These are phyloP conservation scores for Drosophila multiciliata DNA, from an alignment of 2,888 invertebrate genomes.

Conservation along the genomic window DNA sequence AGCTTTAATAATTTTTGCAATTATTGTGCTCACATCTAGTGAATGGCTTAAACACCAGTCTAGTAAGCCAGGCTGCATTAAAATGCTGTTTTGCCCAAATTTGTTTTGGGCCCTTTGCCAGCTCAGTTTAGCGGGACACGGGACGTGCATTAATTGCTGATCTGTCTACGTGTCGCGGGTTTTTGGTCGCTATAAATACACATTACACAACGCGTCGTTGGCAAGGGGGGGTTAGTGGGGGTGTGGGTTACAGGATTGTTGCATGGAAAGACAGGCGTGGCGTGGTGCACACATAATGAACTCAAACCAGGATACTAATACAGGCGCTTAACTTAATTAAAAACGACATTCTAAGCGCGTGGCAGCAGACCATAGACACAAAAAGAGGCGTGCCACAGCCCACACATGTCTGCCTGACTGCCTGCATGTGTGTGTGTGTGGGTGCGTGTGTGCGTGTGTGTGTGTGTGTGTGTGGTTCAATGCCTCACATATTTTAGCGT, in stretches of 20 bases:
- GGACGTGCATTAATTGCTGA: conserved; percentile 55
- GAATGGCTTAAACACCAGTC: not conserved
- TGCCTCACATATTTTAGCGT: conserved; percentile 69
- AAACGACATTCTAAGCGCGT: conserved; percentile 71
- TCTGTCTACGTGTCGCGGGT: conserved; percentile 43
- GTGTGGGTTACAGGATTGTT: not conserved
- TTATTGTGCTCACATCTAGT: not conserved
- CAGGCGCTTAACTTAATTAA: conserved; percentile 78
- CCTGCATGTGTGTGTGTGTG: not conserved
- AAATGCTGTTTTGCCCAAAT: conserved; percentile 29
- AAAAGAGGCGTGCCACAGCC: conserved; percentile 29
- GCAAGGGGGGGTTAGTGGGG: too few species aligned
- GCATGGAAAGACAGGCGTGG: conserved; percentile 10
- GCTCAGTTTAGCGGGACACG: conserved; percentile 27
- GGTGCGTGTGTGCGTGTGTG: not conserved
- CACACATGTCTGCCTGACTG: not conserved
- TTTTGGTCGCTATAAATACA: conserved; percentile 47
- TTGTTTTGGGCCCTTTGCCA: conserved; percentile 22
- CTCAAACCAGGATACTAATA: conserved; percentile 65
- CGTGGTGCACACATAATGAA: conserved; percentile 63
- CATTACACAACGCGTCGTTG: conserved; percentile 27
- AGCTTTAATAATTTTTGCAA: not conserved
- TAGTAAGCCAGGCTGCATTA: conserved; percentile 1
- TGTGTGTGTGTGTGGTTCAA: conserved; percentile 18
- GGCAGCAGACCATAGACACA: conserved; percentile 25